Evolutionary conservation across 2,797 vertebrate species (phyloP).

Genomic region (Lagodon rhomboides): DNA sequence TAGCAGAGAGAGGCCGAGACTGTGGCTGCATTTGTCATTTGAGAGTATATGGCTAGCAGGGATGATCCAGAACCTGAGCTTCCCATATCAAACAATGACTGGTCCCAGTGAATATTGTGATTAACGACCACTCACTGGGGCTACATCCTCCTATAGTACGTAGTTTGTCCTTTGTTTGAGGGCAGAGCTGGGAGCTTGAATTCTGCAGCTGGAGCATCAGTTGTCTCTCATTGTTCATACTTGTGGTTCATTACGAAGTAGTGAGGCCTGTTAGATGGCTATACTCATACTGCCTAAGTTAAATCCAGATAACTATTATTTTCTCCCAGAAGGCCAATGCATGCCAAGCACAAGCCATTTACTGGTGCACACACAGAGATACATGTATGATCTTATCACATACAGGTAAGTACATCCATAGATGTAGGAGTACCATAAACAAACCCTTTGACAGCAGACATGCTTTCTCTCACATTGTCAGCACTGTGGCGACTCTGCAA

Average conservation of each 20-base stretch:
- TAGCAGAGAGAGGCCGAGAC: no score
- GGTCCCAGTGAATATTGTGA: neutral
- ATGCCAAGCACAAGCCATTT: neutral
- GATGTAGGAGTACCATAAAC: slow-evolving; percentile 1
- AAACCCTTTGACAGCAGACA: slow-evolving; percentile 18
- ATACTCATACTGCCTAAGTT: neutral
- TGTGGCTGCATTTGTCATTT: no score
- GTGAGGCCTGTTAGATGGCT: neutral
- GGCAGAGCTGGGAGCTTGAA: neutral
- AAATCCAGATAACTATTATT: neutral
- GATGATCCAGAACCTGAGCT: no score
- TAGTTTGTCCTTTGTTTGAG: neutral
- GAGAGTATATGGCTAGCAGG: no score
- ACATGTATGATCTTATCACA: neutral
- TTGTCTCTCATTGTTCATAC: neutral
- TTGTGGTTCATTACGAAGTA: neutral
- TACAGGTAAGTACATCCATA: neutral
- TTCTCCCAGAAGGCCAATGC: neutral
- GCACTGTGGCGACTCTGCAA: slow-evolving; percentile 52
- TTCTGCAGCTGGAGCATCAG: neutral
- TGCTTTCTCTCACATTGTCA: slow-evolving; percentile 20
- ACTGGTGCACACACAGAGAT: neutral
- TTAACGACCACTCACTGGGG: neutral
- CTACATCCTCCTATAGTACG: neutral
- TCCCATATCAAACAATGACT: no score